A percentile compares a stretch with the other conserved stretches of the same genome.
Conservation (phyloP, 2,113 vertebrate species). For the Macquaria australasica region DNA sequence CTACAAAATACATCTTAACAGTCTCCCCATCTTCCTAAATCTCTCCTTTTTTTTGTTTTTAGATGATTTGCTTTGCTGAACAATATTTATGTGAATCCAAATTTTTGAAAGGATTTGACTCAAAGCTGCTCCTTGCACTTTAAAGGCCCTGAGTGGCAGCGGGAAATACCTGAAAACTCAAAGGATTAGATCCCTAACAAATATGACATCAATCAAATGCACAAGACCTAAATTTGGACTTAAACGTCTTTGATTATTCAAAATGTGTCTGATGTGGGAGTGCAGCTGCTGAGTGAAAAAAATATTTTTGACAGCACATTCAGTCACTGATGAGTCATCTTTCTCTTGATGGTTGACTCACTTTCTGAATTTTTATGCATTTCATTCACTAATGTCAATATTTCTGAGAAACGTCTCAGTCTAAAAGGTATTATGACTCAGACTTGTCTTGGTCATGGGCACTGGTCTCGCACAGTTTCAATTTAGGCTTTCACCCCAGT, state of each 20-base stretch:
- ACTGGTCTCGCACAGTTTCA: background rate
- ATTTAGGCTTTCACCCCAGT: background rate
- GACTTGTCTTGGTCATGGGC: background rate
- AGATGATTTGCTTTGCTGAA: background rate
- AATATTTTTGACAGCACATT: constrained; percentile 25
- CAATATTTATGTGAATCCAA: background rate
- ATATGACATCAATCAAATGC: constrained; percentile 32
- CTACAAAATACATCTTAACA: background rate
- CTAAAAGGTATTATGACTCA: constrained; percentile 6
- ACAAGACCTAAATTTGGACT: constrained; percentile 6
- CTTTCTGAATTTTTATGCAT: constrained; percentile 9
- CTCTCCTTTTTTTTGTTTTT: background rate
- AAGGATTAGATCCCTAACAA: background rate
- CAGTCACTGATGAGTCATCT: constrained; percentile 46
- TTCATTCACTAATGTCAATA: background rate
- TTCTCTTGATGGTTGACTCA: constrained; percentile 14
- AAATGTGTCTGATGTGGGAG: constrained; percentile 27
- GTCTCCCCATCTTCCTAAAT: background rate
- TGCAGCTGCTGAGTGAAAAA: constrained; percentile 22
- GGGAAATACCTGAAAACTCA: background rate
- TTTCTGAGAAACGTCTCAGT: constrained; percentile 2
- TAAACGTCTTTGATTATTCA: constrained; percentile 25
- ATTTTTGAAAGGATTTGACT: constrained; percentile 23
- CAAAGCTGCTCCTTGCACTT: constrained; percentile 12
- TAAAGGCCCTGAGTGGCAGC: background rate